These are phyloP conservation scores for Troides helena DNA, from an alignment of 2,888 invertebrate genomes.

Conservation along the genomic window DNA sequence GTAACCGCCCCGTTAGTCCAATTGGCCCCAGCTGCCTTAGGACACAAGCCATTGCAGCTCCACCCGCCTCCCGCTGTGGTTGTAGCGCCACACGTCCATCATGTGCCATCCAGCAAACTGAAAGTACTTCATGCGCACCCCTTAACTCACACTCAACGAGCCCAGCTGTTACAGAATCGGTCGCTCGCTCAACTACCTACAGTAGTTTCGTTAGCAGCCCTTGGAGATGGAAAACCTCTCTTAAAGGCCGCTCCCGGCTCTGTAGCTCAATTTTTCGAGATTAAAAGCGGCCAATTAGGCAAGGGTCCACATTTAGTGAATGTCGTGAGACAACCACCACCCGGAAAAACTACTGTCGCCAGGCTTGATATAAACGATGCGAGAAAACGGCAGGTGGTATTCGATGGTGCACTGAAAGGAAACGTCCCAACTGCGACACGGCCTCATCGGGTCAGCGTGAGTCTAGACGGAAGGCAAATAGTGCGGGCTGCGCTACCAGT, in stretches of 20 bases:
- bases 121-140: slow-evolving; percentile 68
- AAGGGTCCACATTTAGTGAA: slow-evolving; percentile 70
- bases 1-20: slow-evolving; percentile 51
- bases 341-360: slow-evolving; percentile 53
- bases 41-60: slow-evolving; percentile 48
- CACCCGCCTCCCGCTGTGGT: slow-evolving; percentile 44
- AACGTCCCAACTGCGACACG: slow-evolving; percentile 40
- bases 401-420: slow-evolving; percentile 46
- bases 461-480: slow-evolving; percentile 58
- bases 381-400: slow-evolving; percentile 51
- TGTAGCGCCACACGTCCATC: slow-evolving; percentile 53
- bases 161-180: slow-evolving; percentile 57
- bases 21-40: slow-evolving; percentile 44
- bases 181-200: slow-evolving; percentile 50
- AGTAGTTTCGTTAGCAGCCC: slow-evolving; percentile 62
- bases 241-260: slow-evolving; percentile 59
- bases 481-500: slow-evolving; percentile 50
- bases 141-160: slow-evolving; percentile 57
- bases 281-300: slow-evolving; percentile 63
- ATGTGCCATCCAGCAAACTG: slow-evolving; percentile 58
- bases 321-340: slow-evolving; percentile 63
- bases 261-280: slow-evolving; percentile 68
- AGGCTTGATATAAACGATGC: slow-evolving; percentile 52
- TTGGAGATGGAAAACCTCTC: slow-evolving; percentile 53
- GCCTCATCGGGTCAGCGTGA: slow-evolving; percentile 50